Percentiles rank a stretch among this genome's conserved stretches.
These are phyloP conservation scores for Urosaurus nigricauda DNA, from an alignment of 2,797 vertebrate genomes.

Conservation along the genomic window DNA sequence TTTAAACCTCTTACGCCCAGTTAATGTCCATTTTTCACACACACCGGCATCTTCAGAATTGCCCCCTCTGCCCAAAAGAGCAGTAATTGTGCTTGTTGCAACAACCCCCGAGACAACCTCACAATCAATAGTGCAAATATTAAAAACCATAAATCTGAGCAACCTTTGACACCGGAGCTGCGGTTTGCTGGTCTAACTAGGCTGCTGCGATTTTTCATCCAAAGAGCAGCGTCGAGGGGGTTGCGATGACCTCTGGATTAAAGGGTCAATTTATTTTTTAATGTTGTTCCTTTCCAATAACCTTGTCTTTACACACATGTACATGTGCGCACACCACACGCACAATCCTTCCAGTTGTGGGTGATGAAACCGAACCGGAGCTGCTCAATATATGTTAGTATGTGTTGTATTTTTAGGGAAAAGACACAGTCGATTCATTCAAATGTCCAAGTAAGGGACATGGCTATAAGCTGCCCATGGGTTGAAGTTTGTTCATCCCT, in stretches of 20 bases:
- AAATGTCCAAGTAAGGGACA: no score
- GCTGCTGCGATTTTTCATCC: constrained; percentile 11
- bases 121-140: neutral
- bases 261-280: constrained; percentile 29
- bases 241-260: constrained; percentile 20
- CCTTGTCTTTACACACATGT: neutral
- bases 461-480: no score
- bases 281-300: neutral
- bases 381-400: no score
- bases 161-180: neutral
- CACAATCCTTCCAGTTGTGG: no score
- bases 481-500: no score
- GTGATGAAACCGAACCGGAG: neutral
- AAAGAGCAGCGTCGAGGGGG: neutral
- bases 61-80: neutral
- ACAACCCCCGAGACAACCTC: neutral
- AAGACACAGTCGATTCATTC: neutral
- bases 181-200: neutral
- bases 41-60: neutral
- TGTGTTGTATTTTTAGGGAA: neutral
- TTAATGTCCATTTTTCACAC: neutral
- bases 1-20: constrained; percentile 17
- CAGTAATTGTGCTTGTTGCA: constrained; percentile 33
- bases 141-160: constrained; percentile 42
- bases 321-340: neutral